Conservation (phyloP, 2,888 invertebrate genomes). For the Nectonema munidae region DNA sequence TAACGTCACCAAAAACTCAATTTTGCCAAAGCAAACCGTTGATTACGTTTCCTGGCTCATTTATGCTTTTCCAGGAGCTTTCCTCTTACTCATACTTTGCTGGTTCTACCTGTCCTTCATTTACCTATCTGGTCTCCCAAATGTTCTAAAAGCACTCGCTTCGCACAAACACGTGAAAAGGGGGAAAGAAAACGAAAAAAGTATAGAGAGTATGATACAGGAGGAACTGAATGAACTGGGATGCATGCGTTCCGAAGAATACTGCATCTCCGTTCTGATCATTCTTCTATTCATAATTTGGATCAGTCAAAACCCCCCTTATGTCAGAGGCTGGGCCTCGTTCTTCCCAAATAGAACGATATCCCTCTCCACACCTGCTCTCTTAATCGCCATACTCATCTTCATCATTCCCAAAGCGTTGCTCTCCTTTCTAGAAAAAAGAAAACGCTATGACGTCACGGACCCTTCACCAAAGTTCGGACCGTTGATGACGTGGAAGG, state of each 20-base stretch:
- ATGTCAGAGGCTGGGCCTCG: neutral
- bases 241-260: too few species aligned
- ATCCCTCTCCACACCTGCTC: slow-evolving; percentile 1
- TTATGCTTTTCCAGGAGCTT: slow-evolving; percentile 6
- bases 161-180: too few species aligned
- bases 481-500: slow-evolving; percentile 11
- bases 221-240: too few species aligned
- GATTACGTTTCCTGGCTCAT: neutral
- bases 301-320: neutral
- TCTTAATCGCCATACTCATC: neutral
- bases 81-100: neutral
- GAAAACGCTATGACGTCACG: neutral
- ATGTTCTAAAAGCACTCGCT: too few species aligned
- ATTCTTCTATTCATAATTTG: neutral
- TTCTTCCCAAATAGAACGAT: too few species aligned
- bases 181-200: too few species aligned
- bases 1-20: too few species aligned
- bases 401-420: neutral
- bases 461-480: neutral
- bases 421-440: neutral
- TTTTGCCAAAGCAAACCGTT: too few species aligned
- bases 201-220: too few species aligned
- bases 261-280: neutral
- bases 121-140: too few species aligned
- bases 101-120: slow-evolving; percentile 1